Evolutionary conservation across 2,797 vertebrate genomes (phyloP).

Genomic region (Myripristis jacobus): DNA sequence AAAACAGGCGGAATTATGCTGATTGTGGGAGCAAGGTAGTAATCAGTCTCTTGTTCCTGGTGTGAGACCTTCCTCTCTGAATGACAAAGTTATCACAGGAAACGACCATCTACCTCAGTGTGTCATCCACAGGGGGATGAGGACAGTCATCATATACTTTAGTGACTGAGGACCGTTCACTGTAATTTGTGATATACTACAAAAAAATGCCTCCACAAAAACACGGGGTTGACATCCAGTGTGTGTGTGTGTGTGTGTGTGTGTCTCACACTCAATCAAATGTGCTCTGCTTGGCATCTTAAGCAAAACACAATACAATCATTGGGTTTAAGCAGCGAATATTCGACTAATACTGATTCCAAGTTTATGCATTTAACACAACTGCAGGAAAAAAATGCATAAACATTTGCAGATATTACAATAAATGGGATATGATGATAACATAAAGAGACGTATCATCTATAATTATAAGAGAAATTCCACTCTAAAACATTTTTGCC

Average conservation of each 20-base stretch:
- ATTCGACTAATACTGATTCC: no score
- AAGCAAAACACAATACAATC: not conserved
- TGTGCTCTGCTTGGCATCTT: not conserved
- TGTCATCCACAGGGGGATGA: slow-evolving; percentile 21
- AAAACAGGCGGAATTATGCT: slow-evolving; percentile 18
- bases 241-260: no score
- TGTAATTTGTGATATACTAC: slow-evolving; percentile 13
- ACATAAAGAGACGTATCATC: no score
- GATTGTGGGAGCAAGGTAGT: slow-evolving; percentile 24
- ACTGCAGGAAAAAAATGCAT: no score
- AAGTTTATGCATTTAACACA: no score
- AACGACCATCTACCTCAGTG: slow-evolving; percentile 24
- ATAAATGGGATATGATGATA: no score
- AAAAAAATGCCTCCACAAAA: slow-evolving; percentile 9
- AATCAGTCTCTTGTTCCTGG: slow-evolving; percentile 30
- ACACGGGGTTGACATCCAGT: slow-evolving; percentile 3
- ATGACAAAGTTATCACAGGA: slow-evolving; percentile 40
- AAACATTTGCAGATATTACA: no score
- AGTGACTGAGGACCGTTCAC: slow-evolving; percentile 8
- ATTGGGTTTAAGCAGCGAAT: not conserved
- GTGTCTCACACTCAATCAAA: not conserved
- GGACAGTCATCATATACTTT: slow-evolving; percentile 1
- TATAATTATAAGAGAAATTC: no score
- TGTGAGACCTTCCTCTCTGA: slow-evolving; percentile 44
- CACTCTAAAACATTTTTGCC: no score